These are phyloP conservation scores for Hetaerina titia DNA, from an alignment of 2,888 invertebrate species.

Conservation along the genomic window DNA sequence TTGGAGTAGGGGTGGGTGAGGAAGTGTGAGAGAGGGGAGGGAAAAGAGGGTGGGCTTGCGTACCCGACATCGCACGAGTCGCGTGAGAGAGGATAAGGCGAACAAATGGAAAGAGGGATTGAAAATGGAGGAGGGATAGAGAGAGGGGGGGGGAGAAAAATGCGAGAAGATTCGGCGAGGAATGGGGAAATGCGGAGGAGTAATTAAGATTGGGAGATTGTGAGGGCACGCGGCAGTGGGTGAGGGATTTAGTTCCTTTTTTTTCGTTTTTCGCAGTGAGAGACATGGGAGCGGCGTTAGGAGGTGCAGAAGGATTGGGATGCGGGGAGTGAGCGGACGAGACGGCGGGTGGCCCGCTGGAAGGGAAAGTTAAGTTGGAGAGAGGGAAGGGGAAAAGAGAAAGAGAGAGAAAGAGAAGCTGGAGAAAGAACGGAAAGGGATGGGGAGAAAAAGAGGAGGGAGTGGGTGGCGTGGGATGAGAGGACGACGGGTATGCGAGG, in stretches of 20 bases:
- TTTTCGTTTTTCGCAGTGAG: not conserved
- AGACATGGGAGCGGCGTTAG: not conserved
- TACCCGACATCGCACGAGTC: not conserved
- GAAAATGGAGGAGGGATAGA: not conserved
- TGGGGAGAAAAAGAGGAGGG: not conserved
- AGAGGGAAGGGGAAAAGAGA: not conserved
- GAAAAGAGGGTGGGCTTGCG: not conserved
- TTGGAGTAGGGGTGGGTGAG: not conserved
- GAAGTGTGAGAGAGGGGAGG: no score
- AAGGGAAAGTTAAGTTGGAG: not conserved
- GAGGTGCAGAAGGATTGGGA: not conserved
- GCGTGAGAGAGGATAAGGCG: not conserved
- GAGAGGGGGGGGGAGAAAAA: not conserved
- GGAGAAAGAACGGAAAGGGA: not conserved
- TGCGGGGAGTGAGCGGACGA: not conserved
- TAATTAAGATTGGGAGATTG: slow-evolving; percentile 32
- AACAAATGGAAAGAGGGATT: slow-evolving; percentile 21
- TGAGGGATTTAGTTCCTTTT: not conserved
- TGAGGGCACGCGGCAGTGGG: not conserved
- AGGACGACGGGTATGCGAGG: no score
- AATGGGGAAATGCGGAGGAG: not conserved
- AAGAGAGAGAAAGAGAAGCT: not conserved
- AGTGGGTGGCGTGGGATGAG: no score
- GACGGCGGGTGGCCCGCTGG: not conserved
- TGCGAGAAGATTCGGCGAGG: not conserved